Evolutionary conservation across 2,797 vertebrate genomes (phyloP).

Genomic region (Hemitrygon akajei): DNA sequence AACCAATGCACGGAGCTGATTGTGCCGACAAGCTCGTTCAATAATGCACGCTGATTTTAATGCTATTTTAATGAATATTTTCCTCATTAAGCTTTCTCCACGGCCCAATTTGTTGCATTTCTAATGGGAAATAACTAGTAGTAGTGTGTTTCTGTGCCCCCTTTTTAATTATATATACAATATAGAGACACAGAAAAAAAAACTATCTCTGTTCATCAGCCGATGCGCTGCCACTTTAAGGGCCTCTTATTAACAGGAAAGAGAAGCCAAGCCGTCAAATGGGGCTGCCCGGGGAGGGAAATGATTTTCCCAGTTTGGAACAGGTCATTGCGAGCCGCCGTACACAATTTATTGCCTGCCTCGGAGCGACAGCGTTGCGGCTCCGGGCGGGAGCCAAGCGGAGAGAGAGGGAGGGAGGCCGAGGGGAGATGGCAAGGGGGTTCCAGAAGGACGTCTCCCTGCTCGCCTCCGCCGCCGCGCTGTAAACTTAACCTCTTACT

Average conservation of each 20-base stretch:
- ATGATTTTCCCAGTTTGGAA: constrained; percentile 56
- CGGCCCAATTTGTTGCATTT: not conserved
- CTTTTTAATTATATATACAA: not conserved
- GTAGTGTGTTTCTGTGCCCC: not conserved
- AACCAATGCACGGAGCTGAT: not conserved
- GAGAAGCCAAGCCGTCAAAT: constrained; percentile 44
- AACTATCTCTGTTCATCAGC: not conserved
- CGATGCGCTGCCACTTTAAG: constrained; percentile 1
- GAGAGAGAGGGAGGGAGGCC: constrained; percentile 64
- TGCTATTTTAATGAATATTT: not conserved
- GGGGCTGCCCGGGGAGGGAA: constrained; percentile 47
- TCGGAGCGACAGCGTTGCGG: constrained; percentile 83
- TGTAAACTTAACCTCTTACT: not conserved
- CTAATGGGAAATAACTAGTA: not conserved
- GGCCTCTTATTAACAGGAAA: constrained; percentile 32
- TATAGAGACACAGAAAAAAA: not conserved
- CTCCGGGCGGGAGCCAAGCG: constrained; percentile 82
- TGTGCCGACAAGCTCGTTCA: not conserved
- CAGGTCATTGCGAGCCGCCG: constrained; percentile 66
- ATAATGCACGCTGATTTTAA: not conserved
- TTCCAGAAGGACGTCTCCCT: constrained; percentile 57
- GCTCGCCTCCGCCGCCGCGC: not conserved
- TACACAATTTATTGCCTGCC: constrained; percentile 85
- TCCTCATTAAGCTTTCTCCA: not conserved
- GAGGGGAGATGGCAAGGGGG: constrained; percentile 54